A percentile compares a stretch with the other conserved stretches of the same genome.
phyloP scores from a whole-genome alignment of 1,140 invertebrate genomes.

The Drosophila ananassae region DNA sequence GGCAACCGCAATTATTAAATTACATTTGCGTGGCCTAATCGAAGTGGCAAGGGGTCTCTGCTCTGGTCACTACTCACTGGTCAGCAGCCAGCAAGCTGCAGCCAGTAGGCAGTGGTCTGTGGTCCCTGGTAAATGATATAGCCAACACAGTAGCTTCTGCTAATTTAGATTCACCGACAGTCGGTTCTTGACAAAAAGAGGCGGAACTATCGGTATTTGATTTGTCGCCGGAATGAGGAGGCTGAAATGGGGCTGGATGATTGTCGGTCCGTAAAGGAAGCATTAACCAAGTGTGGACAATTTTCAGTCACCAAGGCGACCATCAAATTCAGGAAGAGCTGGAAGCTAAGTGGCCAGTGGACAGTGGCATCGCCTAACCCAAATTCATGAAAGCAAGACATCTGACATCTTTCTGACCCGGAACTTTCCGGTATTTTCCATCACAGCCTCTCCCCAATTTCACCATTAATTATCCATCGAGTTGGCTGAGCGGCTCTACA shows the following conservation, averaged over 20 bases:
- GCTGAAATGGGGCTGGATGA: slow-evolving; percentile 24
- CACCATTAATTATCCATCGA: slow-evolving; percentile 32
- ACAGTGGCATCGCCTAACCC: neutral
- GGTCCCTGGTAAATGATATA: slow-evolving; percentile 9
- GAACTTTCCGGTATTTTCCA: slow-evolving; percentile 1
- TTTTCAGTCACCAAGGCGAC: slow-evolving; percentile 6
- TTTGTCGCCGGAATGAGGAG: slow-evolving; percentile 43
- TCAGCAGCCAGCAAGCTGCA: slow-evolving; percentile 4
- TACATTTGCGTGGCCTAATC: slow-evolving; percentile 71
- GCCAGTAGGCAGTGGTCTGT: neutral
- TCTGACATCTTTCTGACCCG: neutral
- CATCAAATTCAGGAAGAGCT: slow-evolving; percentile 9
- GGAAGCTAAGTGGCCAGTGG: neutral
- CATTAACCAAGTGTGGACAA: slow-evolving; percentile 24
- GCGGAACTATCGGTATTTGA: slow-evolving; percentile 41
- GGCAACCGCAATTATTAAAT: slow-evolving; percentile 79
- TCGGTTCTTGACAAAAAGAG: slow-evolving; percentile 9
- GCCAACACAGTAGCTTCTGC: slow-evolving; percentile 38
- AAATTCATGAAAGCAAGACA: neutral
- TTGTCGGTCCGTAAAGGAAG: slow-evolving; percentile 32
- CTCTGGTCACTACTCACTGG: slow-evolving; percentile 1
- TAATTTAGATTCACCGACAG: slow-evolving; percentile 46
- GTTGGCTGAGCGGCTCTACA: slow-evolving; percentile 27
- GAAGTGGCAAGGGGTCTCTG: slow-evolving; percentile 46
- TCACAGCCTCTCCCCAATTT: slow-evolving; percentile 19